Conservation (phyloP, 2,888 invertebrate species). For the Rhopalosiphum nymphaeae region DNA sequence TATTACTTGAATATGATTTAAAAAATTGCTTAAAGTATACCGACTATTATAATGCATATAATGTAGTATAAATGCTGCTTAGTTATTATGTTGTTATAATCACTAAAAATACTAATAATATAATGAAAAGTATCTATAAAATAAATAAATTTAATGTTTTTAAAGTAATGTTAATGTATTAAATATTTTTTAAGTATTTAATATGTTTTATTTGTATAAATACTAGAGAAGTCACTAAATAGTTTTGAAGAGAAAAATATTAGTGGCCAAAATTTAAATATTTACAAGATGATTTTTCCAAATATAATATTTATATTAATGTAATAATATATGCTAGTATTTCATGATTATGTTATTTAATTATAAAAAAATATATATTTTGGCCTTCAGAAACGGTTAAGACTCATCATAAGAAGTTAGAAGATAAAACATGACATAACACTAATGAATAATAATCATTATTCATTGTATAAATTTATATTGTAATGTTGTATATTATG, state of each 20-base stretch:
- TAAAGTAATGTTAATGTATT: background rate
- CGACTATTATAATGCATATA: background rate
- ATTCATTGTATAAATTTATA: constrained; percentile 11
- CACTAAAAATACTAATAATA: background rate
- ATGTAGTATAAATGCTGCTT: background rate
- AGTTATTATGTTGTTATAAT: background rate
- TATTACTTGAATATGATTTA: background rate
- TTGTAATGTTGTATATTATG: constrained; percentile 40
- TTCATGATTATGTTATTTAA: background rate
- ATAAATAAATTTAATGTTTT: background rate
- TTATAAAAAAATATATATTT: background rate
- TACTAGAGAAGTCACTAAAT: background rate
- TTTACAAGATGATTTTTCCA: background rate
- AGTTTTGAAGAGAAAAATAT: background rate
- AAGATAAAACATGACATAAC: constrained; percentile 17
- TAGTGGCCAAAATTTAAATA: background rate
- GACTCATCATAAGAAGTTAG: constrained; percentile 56
- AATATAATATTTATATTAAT: background rate
- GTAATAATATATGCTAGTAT: background rate
- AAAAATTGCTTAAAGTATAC: background rate
- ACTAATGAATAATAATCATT: background rate
- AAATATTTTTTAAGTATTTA: background rate
- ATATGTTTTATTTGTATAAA: background rate
- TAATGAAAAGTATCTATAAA: background rate
- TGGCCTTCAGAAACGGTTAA: constrained; percentile 54